Percentiles rank a stretch among this genome's conserved stretches.
Evolutionary conservation across 1,140 invertebrate species (phyloP).

Genomic region (Drosophila parabipectinata): DNA sequence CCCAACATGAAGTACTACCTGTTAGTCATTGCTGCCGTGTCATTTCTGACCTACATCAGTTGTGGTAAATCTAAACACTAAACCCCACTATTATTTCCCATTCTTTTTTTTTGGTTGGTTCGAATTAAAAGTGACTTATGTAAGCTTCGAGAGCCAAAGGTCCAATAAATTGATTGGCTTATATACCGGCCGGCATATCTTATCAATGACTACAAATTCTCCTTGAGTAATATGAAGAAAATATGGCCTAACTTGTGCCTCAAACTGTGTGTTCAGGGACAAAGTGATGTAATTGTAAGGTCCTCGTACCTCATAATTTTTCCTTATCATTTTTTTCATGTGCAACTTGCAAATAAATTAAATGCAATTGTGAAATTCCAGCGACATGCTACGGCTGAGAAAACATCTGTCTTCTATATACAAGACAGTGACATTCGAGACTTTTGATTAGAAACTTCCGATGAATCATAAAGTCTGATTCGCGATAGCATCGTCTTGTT

Average conservation of each 20-base stretch:
- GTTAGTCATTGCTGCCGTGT: slow-evolving; percentile 50
- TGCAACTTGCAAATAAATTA: no score
- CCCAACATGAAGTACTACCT: slow-evolving; percentile 56
- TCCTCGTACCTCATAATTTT: not conserved
- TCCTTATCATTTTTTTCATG: no score
- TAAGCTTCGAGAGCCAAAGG: slow-evolving; percentile 31
- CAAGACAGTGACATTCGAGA: not conserved
- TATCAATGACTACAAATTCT: not conserved
- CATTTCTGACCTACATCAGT: slow-evolving; percentile 62
- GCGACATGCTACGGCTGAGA: no score
- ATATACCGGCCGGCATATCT: slow-evolving; percentile 14
- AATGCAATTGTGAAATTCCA: not conserved
- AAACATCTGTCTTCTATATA: not conserved
- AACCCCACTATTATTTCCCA: not conserved
- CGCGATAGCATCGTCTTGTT: no score
- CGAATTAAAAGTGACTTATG: slow-evolving; percentile 23
- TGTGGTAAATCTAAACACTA: slow-evolving; percentile 47
- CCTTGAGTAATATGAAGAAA: not conserved
- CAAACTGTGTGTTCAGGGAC: not conserved
- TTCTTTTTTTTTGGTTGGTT: slow-evolving; percentile 5
- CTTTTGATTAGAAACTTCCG: no score
- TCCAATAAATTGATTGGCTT: slow-evolving; percentile 3
- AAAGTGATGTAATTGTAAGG: not conserved
- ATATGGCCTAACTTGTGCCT: not conserved
- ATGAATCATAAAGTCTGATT: no score